These are phyloP conservation scores for Helicoverpa armigera DNA, from an alignment of 1,140 invertebrate species.

Conservation along the genomic window DNA sequence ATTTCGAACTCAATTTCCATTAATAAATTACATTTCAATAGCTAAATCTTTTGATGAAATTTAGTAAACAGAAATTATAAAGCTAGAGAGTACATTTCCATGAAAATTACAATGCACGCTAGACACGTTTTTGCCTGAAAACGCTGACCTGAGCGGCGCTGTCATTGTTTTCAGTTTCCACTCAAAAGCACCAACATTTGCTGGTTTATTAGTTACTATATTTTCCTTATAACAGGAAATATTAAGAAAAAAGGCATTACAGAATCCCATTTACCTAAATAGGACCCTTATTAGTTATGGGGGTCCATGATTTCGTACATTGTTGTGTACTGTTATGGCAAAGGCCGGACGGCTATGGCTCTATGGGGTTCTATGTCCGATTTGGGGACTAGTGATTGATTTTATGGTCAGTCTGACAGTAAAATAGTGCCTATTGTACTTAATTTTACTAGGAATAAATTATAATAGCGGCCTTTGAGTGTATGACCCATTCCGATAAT, in stretches of 20 bases:
- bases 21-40: no score
- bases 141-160: background rate
- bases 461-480: background rate
- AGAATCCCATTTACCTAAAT: background rate
- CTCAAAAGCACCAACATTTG: background rate
- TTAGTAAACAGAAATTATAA: no score
- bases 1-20: no score
- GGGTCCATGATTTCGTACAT: background rate
- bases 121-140: conserved; percentile 25
- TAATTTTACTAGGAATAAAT: background rate
- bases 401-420: background rate
- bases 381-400: background rate
- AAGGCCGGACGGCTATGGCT: background rate
- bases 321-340: background rate
- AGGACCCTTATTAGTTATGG: background rate
- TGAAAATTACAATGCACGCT: conserved; percentile 17
- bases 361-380: conserved; percentile 1
- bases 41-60: no score
- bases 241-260: background rate
- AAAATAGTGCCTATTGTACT: background rate
- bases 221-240: background rate
- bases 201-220: background rate
- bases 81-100: conserved; percentile 1
- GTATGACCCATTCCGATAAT: no score
- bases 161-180: conserved; percentile 10